Percentiles rank a stretch among this genome's conserved stretches.
phyloP scores from a whole-genome alignment of 2,888 invertebrate species.

The Venusia cambrica region DNA sequence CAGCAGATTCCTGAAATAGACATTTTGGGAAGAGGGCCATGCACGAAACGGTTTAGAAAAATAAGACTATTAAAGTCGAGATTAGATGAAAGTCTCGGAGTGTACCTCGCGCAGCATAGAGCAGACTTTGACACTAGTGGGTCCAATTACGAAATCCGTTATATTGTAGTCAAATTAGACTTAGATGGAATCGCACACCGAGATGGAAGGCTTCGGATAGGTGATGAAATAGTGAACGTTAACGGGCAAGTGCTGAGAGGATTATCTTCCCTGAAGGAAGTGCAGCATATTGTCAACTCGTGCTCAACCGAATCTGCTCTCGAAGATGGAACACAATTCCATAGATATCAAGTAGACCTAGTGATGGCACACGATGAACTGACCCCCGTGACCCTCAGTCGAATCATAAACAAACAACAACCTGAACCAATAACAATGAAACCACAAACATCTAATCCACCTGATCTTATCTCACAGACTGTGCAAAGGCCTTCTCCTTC shows the following conservation, averaged over 20 bases:
- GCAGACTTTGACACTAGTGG: slow-evolving; percentile 74
- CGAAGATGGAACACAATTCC: slow-evolving; percentile 61
- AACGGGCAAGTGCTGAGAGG: slow-evolving; percentile 91
- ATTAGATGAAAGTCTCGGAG: slow-evolving; percentile 85
- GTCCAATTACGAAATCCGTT: slow-evolving; percentile 81
- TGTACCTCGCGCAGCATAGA: slow-evolving; percentile 85
- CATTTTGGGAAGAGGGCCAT: slow-evolving; percentile 79
- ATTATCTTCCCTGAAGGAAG: slow-evolving; percentile 84
- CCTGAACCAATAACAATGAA: slow-evolving; percentile 47
- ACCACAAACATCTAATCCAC: slow-evolving; percentile 52
- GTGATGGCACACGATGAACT: slow-evolving; percentile 85
- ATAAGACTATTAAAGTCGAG: slow-evolving; percentile 84
- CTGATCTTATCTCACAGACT: slow-evolving; percentile 73
- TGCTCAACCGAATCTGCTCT: slow-evolving; percentile 70
- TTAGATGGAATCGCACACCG: slow-evolving; percentile 85
- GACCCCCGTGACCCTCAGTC: slow-evolving; percentile 73
- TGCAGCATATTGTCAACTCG: slow-evolving; percentile 80
- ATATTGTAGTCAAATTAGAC: slow-evolving; percentile 83
- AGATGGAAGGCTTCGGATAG: slow-evolving; percentile 89
- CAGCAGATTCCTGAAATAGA: slow-evolving; percentile 56
- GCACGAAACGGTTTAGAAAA: slow-evolving; percentile 82
- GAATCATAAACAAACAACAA: slow-evolving; percentile 63
- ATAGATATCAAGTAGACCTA: slow-evolving; percentile 79
- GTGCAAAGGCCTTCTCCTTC: slow-evolving; percentile 62
- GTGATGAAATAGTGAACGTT: slow-evolving; percentile 94